These are phyloP conservation scores for Ibycter americanus DNA, from an alignment of 2,797 vertebrate species.

Conservation along the genomic window DNA sequence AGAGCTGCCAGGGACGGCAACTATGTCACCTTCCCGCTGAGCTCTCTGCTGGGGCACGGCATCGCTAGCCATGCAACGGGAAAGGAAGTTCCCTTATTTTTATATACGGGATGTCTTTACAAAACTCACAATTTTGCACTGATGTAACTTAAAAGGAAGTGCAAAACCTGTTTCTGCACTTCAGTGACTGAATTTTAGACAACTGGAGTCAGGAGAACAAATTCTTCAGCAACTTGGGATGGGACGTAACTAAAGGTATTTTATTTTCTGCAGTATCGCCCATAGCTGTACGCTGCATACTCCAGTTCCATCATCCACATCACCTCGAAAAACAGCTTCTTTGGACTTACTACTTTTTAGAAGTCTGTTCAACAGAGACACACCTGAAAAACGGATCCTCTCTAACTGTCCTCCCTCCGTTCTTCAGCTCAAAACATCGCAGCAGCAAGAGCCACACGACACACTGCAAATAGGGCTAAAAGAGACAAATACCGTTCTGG, in stretches of 20 bases:
- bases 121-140: background rate
- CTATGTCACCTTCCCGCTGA: background rate
- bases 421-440: slow-evolving; percentile 86
- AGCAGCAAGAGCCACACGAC: slow-evolving; percentile 87
- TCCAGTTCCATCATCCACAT: background rate
- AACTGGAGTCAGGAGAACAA: background rate
- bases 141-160: background rate
- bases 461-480: slow-evolving; percentile 92
- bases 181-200: background rate
- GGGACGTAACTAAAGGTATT: rapidly evolving
- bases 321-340: background rate
- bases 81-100: background rate
- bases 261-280: background rate
- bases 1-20: background rate
- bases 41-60: background rate
- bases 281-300: background rate
- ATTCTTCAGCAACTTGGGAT: background rate
- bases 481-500: background rate
- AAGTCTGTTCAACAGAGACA: background rate
- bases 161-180: background rate
- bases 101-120: rapidly evolving
- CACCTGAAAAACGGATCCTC: slow-evolving; percentile 91
- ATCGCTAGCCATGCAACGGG: rapidly evolving
- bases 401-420: slow-evolving; percentile 85
- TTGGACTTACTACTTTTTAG: background rate